phyloP scores from a whole-genome alignment of 2,888 invertebrate genomes.

The Luffia ferchaultella region DNA sequence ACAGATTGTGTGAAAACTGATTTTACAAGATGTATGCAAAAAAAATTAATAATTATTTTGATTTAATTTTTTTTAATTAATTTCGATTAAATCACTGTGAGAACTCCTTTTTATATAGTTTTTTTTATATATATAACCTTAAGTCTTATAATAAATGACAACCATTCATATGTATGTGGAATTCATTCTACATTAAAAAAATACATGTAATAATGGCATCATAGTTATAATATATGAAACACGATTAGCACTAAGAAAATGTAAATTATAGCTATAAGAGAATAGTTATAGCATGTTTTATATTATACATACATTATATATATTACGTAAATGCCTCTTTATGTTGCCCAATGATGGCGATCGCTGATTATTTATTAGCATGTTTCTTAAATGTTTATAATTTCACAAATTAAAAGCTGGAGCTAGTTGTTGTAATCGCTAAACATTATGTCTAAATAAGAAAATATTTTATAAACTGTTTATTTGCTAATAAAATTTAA shows the following conservation, averaged over 20 bases:
- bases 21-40: no score
- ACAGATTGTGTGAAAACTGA: no score
- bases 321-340: conserved; percentile 52
- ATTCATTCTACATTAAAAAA: no score
- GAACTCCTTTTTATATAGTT: no score
- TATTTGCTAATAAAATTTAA: conserved; percentile 74
- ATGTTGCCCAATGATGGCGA: conserved; percentile 44
- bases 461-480: conserved; percentile 66
- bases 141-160: no score
- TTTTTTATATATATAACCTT: no score
- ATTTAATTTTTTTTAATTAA: no score
- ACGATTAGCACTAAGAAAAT: conserved; percentile 46
- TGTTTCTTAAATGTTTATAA: conserved; percentile 58
- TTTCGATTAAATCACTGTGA: no score
- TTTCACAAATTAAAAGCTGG: conserved; percentile 42
- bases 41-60: no score
- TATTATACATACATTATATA: conserved; percentile 39
- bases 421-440: conserved; percentile 50
- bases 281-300: conserved; percentile 61
- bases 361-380: conserved; percentile 64
- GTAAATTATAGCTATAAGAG: conserved; percentile 57
- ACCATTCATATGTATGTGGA: no score
- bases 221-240: conserved; percentile 44
- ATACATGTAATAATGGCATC: no score
- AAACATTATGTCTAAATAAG: conserved; percentile 44